Conservation (phyloP, 2,888 invertebrate species). For the Itoplectis maculator region DNA sequence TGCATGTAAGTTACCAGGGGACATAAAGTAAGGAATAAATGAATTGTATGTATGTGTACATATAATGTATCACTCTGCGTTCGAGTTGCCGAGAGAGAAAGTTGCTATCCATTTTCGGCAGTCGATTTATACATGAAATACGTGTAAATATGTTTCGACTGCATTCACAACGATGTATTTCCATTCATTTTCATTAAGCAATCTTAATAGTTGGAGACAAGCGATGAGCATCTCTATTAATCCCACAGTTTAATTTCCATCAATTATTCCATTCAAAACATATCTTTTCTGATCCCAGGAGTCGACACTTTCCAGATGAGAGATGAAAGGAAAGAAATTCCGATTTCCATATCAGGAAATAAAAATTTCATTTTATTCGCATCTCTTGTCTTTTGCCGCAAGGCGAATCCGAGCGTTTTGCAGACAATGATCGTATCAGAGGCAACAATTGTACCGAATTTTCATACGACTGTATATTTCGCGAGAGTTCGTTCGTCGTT, state of each 20-base stretch:
- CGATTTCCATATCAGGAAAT: neutral
- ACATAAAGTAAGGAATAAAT: conserved; percentile 55
- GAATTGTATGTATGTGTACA: conserved; percentile 62
- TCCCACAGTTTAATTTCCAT: neutral
- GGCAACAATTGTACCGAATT: conserved; percentile 14
- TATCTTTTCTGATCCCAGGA: neutral
- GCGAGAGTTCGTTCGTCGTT: conserved; percentile 1
- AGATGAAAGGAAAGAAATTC: neutral
- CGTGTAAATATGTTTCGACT: conserved; percentile 22
- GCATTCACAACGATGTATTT: neutral
- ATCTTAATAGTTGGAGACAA: neutral
- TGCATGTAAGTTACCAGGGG: conserved; percentile 43
- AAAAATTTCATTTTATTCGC: neutral
- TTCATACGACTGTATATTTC: conserved; percentile 38
- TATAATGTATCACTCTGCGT: conserved; percentile 21
- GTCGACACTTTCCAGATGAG: neutral
- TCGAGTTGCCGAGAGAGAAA: neutral
- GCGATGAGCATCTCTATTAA: neutral
- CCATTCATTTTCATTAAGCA: neutral
- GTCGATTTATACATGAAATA: neutral
- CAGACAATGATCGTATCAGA: neutral
- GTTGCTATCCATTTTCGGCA: neutral
- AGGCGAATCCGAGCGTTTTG: neutral
- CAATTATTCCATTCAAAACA: neutral
- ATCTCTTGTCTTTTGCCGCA: neutral